Evolutionary conservation across 2,888 invertebrate species (phyloP).

Genomic region (Agrochola macilenta): DNA sequence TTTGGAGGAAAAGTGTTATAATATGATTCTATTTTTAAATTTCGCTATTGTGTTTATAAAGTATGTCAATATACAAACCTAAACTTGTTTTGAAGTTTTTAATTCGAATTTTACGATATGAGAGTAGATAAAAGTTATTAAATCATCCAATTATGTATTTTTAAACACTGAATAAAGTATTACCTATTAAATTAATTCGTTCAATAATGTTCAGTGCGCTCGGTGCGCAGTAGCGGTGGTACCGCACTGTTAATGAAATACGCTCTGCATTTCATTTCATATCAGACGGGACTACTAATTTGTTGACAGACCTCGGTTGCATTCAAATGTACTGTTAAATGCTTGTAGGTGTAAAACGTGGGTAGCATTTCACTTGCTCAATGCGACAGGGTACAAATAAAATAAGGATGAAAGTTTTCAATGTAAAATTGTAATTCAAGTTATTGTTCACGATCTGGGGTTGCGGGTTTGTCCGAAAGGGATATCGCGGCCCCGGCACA

Average conservation of each 20-base stretch:
- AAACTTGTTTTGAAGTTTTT: too few species aligned
- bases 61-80: too few species aligned
- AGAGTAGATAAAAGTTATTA: neutral
- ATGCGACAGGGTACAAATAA: neutral
- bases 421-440: neutral
- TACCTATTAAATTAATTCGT: too few species aligned
- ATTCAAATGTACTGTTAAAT: constrained; percentile 30
- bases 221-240: neutral
- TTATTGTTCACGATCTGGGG: too few species aligned
- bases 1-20: too few species aligned
- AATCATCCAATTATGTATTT: neutral
- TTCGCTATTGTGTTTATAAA: too few species aligned
- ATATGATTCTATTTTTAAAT: too few species aligned
- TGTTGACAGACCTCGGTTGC: constrained; percentile 5
- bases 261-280: too few species aligned
- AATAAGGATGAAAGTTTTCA: neutral
- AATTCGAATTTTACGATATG: too few species aligned
- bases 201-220: neutral
- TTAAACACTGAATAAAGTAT: neutral
- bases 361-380: neutral
- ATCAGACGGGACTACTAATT: constrained; percentile 5
- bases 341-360: neutral
- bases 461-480: too few species aligned
- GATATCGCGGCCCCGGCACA: too few species aligned
- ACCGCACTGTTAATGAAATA: neutral